Evolutionary conservation across 2,888 invertebrate genomes (phyloP).

Genomic region (Pyrrhia umbra): DNA sequence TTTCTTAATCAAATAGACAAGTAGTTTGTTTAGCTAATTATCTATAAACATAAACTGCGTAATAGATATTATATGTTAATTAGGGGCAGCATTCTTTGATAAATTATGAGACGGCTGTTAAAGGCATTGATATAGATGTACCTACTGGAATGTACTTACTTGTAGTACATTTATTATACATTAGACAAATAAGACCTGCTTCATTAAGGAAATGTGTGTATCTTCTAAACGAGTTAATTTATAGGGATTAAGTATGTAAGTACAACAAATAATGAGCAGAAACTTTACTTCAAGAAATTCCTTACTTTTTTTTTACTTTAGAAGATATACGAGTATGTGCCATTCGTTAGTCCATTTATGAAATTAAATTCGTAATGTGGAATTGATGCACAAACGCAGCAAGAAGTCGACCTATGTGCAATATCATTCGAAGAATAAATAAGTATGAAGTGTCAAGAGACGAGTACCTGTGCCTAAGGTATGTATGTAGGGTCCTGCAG

Average conservation of each 20-base stretch:
- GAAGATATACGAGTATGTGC: no score
- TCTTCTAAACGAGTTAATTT: not conserved
- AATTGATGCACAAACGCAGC: conserved; percentile 4
- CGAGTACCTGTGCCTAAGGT: conserved; percentile 38
- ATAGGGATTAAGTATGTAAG: not conserved
- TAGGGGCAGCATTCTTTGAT: conserved; percentile 57
- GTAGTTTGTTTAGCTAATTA: conserved; percentile 45
- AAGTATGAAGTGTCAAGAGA: conserved; percentile 41
- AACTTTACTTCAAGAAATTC: not conserved
- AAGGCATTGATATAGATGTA: conserved; percentile 17
- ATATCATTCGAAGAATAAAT: conserved; percentile 7
- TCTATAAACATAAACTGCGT: conserved; percentile 27
- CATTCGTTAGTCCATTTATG: not conserved
- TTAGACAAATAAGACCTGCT: not conserved
- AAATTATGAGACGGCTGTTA: conserved; percentile 27
- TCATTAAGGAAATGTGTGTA: not conserved
- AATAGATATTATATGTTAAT: conserved; percentile 35
- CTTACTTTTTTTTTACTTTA: no score
- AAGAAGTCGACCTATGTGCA: conserved; percentile 3
- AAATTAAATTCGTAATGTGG: not conserved
- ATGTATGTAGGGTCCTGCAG: conserved; percentile 45
- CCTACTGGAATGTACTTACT: conserved; percentile 10
- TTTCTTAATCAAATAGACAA: conserved; percentile 37
- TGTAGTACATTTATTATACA: not conserved
- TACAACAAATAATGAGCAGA: not conserved